Evolutionary conservation across 37 sponge, comb jelly and placozoan species (phyloP), one percentile per base, ranked within the genome.

Genomic region (Aphrocallistes beatrix): DNA sequence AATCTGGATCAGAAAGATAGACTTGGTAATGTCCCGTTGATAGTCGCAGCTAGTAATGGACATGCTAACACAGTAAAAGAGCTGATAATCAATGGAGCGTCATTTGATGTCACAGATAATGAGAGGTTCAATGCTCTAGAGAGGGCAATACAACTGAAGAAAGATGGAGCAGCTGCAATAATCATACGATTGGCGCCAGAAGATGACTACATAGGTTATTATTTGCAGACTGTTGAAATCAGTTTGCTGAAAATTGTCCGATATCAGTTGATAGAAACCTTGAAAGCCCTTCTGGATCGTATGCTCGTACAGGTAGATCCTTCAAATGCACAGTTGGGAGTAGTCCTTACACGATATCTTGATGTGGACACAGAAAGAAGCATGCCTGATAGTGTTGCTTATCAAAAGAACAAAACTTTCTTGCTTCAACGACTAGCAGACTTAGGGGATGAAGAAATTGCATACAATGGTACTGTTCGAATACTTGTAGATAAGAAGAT

Each of bases 131-230:
- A 60, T 30, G 75, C 75, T 25, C 75, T 60, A 3, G 75, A 60
- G n/a, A 60, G 75, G 75, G 75, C 75, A 28, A 60, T 60, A 3
- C 8, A 3, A 32, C 10, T 25, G 28, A 60, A 60, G n/a, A 60
- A 60, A 13, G 75, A 60, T 60, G 75, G 75, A 60, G 75, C 75
- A 28, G 75, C 75, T 32, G 75, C 75, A 19, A 60, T 60, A 1
- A 32, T 60, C 34, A 60, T 60, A 3, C 75, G 75, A 25, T 28
- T 60, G 3, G 10, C 75, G n/a, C 75, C 75, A 60, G 32, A 60
- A 30, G n/a, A 60, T 6, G 75, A 60, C 21, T 60, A 60, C 75
- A 30, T 60, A 3, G 21, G 34, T 6, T 60, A 60, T 28, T 60
- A 60, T 60, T 28, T 60, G 21, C 8, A 19, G 32, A 60, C 75